Conservation (phyloP, 2,888 invertebrate genomes). For the Gasteruption jaculator region DNA sequence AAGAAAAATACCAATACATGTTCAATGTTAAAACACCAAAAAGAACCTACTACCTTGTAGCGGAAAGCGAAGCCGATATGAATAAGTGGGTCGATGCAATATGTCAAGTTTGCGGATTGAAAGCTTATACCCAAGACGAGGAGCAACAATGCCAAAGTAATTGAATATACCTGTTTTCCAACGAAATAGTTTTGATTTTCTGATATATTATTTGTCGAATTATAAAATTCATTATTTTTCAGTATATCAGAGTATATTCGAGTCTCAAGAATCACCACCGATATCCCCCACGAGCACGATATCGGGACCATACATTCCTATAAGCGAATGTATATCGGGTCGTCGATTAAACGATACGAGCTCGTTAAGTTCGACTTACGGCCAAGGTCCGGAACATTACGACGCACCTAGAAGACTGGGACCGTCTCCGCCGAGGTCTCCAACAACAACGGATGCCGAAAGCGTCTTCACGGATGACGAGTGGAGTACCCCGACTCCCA, state of each 20-base stretch:
- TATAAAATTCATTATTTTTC: conserved; percentile 9
- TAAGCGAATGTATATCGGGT: conserved; percentile 89
- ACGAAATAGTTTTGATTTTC: background rate
- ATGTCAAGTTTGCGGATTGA: conserved; percentile 85
- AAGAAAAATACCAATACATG: conserved; percentile 77
- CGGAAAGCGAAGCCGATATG: conserved; percentile 90
- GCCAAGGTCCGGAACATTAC: conserved; percentile 43
- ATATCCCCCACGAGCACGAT: conserved; percentile 60
- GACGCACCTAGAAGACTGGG: conserved; percentile 41
- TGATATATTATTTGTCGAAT: background rate
- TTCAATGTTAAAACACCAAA: conserved; percentile 87
- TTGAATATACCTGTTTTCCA: background rate
- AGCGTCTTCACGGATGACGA: conserved; percentile 70
- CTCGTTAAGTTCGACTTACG: conserved; percentile 39
- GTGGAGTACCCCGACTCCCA: conserved; percentile 57
- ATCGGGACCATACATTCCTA: conserved; percentile 85
- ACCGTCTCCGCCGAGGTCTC: conserved; percentile 54
- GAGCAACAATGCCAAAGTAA: conserved; percentile 49
- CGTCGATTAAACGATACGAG: conserved; percentile 54
- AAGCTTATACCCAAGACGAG: conserved; percentile 64
- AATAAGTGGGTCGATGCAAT: conserved; percentile 92
- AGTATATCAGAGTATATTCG: conserved; percentile 48
- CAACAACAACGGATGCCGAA: conserved; percentile 64
- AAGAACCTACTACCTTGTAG: conserved; percentile 87
- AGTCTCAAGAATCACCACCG: conserved; percentile 58